Percentiles rank a stretch among this genome's conserved stretches.
Conservation (phyloP, 2,113 vertebrate species). For the Sturnus vulgaris region DNA sequence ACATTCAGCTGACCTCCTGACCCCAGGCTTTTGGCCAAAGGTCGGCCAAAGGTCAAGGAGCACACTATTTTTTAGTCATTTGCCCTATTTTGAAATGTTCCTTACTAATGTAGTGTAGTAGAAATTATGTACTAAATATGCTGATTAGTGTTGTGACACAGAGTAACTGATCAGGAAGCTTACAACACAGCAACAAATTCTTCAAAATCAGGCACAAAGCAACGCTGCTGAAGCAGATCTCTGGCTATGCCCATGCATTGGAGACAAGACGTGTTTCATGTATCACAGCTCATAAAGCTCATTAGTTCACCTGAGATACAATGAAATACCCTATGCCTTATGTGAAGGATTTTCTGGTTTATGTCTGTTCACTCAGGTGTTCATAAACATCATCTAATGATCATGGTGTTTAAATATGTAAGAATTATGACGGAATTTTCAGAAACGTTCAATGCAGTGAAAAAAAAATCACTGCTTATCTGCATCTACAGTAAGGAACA, state of each 20-base stretch:
- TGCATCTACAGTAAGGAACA: neutral
- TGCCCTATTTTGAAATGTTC: neutral
- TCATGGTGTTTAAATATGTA: neutral
- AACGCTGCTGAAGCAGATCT: neutral
- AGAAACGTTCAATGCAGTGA: neutral
- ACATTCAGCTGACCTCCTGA: neutral
- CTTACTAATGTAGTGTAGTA: neutral
- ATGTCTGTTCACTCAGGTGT: neutral
- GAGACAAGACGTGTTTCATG: neutral
- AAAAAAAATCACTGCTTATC: neutral
- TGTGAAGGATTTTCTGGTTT: neutral
- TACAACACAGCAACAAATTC: neutral
- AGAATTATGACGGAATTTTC: neutral
- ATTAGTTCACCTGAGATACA: neutral
- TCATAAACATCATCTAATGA: neutral
- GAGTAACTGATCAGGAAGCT: neutral
- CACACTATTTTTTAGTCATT: neutral
- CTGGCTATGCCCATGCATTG: accelerated
- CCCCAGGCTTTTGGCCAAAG: neutral
- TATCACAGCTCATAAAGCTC: neutral
- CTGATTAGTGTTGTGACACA: neutral
- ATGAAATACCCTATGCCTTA: neutral
- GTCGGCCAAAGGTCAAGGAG: neutral
- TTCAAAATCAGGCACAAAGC: neutral
- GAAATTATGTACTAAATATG: neutral